Evolutionary conservation across 2,113 vertebrate genomes (phyloP).

Genomic region (Lagopus muta): DNA sequence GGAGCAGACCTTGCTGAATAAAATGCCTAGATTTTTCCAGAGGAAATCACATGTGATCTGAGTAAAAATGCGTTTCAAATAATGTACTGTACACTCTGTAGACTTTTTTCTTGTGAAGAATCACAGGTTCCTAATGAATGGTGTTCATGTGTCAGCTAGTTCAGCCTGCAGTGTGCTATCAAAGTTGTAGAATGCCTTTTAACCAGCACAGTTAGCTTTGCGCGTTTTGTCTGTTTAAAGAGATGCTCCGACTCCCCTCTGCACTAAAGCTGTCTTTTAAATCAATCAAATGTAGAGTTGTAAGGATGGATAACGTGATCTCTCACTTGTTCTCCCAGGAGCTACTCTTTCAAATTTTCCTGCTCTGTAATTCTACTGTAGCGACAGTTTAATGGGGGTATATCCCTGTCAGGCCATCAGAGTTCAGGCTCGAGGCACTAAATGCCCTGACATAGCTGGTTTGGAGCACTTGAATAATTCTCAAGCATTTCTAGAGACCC

Average conservation of each 20-base stretch:
- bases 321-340: neutral
- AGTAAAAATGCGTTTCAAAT: slow-evolving; percentile 8
- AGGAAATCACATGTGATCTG: neutral
- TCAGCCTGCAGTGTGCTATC: neutral
- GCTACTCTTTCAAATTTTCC: neutral
- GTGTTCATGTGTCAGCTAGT: neutral
- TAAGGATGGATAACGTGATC: neutral
- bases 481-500: slow-evolving; percentile 31
- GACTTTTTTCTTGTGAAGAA: neutral
- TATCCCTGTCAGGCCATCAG: neutral
- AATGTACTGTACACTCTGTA: neutral
- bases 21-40: neutral
- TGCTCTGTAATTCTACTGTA: neutral
- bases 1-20: neutral
- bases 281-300: neutral
- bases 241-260: neutral
- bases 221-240: neutral
- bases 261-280: neutral
- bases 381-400: neutral
- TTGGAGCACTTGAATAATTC: slow-evolving; percentile 12
- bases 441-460: neutral
- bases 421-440: neutral
- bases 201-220: neutral
- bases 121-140: neutral
- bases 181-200: neutral